phyloP scores from a whole-genome alignment of 2,113 vertebrate genomes.

The Chroicocephalus ridibundus region DNA sequence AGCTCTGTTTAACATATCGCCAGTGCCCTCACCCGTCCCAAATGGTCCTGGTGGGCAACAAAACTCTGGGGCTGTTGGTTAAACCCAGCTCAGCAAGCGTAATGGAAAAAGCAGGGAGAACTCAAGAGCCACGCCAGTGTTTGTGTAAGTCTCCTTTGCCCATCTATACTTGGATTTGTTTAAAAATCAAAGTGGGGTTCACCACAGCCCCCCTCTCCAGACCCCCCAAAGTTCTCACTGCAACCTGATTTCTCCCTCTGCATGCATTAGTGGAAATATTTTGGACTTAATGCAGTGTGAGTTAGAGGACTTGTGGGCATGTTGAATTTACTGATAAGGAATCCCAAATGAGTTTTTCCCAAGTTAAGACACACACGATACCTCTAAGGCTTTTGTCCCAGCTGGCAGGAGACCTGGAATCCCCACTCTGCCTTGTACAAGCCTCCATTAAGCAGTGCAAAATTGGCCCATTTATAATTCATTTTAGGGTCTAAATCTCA shows the following conservation, averaged over 20 bases:
- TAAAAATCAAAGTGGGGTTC: background rate
- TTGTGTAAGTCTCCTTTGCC: background rate
- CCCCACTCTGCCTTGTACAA: background rate
- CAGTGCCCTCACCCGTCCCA: background rate
- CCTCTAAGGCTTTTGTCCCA: background rate
- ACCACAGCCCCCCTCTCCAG: background rate
- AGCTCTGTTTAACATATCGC: background rate
- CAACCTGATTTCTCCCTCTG: background rate
- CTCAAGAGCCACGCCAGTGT: background rate
- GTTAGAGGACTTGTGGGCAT: background rate
- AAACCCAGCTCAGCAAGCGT: background rate
- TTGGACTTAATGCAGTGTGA: background rate
- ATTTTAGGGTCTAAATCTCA: constrained; percentile 54
- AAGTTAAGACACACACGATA: background rate
- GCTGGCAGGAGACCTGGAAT: background rate
- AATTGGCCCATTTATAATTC: constrained; percentile 38
- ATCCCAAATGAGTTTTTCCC: background rate
- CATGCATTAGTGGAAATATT: background rate
- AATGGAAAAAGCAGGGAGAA: background rate
- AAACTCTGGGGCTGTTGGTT: background rate
- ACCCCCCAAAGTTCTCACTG: background rate
- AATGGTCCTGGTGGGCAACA: background rate
- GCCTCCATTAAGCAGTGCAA: constrained; percentile 9
- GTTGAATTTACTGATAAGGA: background rate
- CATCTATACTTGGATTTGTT: background rate